Evolutionary conservation across 2,888 invertebrate genomes (phyloP).

Genomic region (Lasioglossum zephyrum): DNA sequence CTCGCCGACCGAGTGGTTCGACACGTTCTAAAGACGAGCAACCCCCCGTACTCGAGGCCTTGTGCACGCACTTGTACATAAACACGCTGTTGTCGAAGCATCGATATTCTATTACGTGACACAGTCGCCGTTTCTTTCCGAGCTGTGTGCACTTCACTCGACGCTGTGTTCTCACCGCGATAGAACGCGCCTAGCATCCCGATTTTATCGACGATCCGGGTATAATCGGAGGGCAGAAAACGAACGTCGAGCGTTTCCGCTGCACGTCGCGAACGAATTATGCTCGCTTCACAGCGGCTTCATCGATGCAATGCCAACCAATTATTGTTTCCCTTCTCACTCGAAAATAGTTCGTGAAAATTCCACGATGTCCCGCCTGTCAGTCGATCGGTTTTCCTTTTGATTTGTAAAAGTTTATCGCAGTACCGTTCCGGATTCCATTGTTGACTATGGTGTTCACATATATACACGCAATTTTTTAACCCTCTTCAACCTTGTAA

Average conservation of each 20-base stretch:
- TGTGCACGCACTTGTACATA: constrained; percentile 58
- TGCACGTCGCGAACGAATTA: constrained; percentile 9
- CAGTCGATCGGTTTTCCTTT: constrained; percentile 29
- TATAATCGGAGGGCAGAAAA: constrained; percentile 21
- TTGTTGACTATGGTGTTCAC: background rate
- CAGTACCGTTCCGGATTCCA: background rate
- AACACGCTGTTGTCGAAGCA: constrained; percentile 56
- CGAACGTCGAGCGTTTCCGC: background rate
- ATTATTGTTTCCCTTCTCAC: constrained; percentile 28
- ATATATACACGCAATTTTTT: too few relatives aligned
- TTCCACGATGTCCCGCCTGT: background rate
- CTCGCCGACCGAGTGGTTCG: background rate
- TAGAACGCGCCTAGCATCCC: background rate
- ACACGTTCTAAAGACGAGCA: constrained; percentile 4
- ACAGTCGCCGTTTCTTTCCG: constrained; percentile 32
- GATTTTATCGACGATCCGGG: constrained; percentile 45
- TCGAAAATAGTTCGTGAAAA: background rate
- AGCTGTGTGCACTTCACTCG: constrained; percentile 42
- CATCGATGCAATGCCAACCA: constrained; percentile 16
- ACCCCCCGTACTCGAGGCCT: constrained; percentile 29
- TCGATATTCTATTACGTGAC: constrained; percentile 56
- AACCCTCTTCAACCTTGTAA: too few relatives aligned
- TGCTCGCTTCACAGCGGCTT: constrained; percentile 12
- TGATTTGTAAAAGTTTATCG: constrained; percentile 27
- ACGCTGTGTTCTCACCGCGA: background rate